Evolutionary conservation across 1,140 invertebrate species (phyloP).

Genomic region (Panagrolaimus sp.): DNA sequence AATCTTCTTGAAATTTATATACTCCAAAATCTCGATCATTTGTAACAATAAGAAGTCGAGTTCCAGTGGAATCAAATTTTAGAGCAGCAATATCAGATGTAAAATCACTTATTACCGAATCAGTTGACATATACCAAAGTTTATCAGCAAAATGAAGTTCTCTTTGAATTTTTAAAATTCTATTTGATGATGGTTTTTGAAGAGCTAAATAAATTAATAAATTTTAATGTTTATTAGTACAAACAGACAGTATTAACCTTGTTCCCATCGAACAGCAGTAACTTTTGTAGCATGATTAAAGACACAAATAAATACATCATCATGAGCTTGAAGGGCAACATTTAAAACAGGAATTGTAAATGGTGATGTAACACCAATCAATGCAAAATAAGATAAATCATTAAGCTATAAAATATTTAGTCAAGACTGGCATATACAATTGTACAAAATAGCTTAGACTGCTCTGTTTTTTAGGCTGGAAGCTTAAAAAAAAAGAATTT

Average conservation of each 20-base stretch:
- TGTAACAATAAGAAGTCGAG: not conserved
- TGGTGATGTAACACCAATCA: not conserved
- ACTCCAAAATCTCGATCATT: not conserved
- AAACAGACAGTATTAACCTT: not conserved
- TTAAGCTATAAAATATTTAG: not conserved
- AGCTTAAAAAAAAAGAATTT: no score
- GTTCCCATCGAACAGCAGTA: conserved; percentile 11
- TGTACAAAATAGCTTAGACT: no score
- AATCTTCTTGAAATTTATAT: not conserved
- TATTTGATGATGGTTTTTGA: not conserved
- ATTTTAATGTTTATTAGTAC: not conserved
- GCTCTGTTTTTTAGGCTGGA: no score
- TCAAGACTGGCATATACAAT: no score
- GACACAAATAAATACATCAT: not conserved
- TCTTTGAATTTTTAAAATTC: not conserved
- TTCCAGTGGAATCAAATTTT: not conserved
- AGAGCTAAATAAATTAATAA: not conserved
- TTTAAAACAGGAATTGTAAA: not conserved
- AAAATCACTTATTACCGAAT: not conserved
- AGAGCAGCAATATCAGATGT: not conserved
- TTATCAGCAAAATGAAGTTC: not conserved
- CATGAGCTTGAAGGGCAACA: not conserved
- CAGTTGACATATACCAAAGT: not conserved
- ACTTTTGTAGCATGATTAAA: conserved; percentile 6
- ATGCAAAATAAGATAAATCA: not conserved